Conservation (phyloP, 2,888 invertebrate species). For the Nezara viridula region DNA sequence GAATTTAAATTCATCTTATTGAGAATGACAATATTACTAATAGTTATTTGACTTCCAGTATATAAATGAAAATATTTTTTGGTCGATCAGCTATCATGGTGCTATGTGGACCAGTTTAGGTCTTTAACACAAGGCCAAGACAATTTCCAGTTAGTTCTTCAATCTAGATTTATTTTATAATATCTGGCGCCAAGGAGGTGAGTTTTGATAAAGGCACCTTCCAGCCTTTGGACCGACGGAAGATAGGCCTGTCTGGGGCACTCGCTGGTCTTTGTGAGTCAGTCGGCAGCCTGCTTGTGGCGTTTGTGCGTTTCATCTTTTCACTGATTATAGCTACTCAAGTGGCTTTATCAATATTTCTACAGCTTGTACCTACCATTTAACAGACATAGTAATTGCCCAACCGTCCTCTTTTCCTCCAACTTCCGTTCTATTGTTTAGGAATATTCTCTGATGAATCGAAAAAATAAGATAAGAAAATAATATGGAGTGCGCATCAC, state of each 20-base stretch:
- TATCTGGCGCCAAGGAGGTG: background rate
- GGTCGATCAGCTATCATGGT: too few relatives aligned
- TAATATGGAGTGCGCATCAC: too few relatives aligned
- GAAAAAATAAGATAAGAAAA: background rate
- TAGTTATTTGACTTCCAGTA: too few relatives aligned
- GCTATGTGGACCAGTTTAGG: background rate
- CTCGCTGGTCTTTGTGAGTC: background rate
- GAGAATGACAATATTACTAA: too few relatives aligned
- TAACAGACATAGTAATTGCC: background rate
- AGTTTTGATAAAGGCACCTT: conserved; percentile 14
- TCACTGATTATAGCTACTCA: background rate
- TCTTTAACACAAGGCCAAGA: background rate
- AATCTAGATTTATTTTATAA: background rate
- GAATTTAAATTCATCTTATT: too few relatives aligned
- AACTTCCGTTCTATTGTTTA: background rate
- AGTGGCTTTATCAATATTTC: background rate
- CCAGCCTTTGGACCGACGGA: background rate
- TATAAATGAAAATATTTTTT: too few relatives aligned
- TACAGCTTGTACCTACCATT: background rate
- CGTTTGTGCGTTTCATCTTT: conserved; percentile 12
- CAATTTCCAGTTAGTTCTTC: background rate
- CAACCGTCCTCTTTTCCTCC: background rate
- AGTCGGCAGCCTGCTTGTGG: background rate
- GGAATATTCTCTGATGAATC: background rate
- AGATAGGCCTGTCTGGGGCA: conserved; percentile 13